Conservation (phyloP, 2,113 vertebrate species). For the Oreocharis arfaki region DNA sequence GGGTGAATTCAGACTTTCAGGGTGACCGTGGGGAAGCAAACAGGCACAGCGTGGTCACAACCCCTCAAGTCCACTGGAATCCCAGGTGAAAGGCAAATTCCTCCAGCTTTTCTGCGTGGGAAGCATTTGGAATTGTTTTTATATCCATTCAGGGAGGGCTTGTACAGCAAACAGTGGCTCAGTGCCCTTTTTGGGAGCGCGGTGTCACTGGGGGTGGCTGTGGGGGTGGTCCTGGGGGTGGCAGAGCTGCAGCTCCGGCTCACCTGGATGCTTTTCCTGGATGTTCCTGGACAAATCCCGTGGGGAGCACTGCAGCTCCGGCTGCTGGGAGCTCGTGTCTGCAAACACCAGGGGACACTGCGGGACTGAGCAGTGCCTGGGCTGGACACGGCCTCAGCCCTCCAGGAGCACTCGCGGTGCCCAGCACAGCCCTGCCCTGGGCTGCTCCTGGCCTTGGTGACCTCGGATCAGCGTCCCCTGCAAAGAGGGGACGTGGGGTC, state of each 20-base stretch:
- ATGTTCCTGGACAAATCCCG: not conserved
- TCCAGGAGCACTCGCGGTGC: not conserved
- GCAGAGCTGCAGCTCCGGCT: not conserved
- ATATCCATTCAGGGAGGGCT: not conserved
- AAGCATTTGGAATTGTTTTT: not conserved
- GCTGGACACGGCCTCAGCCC: not conserved
- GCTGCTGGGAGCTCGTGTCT: not conserved
- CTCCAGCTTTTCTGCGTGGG: not conserved
- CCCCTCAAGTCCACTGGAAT: not conserved
- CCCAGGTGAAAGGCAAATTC: not conserved
- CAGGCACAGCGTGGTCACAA: rapidly evolving
- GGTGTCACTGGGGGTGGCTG: no score
- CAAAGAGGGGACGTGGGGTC: not conserved
- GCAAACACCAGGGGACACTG: conserved; percentile 13
- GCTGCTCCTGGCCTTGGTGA: not conserved
- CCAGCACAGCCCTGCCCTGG: not conserved
- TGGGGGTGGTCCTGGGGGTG: no score
- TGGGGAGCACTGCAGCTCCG: not conserved
- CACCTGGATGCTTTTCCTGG: not conserved
- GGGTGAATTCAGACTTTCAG: not conserved
- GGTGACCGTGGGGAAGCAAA: not conserved
- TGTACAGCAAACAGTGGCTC: not conserved
- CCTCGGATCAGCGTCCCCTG: rapidly evolving
- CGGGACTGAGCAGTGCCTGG: not conserved
- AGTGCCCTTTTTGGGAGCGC: not conserved